Evolutionary conservation across 2,113 vertebrate genomes (phyloP).

Genomic region (Jacana jacana): DNA sequence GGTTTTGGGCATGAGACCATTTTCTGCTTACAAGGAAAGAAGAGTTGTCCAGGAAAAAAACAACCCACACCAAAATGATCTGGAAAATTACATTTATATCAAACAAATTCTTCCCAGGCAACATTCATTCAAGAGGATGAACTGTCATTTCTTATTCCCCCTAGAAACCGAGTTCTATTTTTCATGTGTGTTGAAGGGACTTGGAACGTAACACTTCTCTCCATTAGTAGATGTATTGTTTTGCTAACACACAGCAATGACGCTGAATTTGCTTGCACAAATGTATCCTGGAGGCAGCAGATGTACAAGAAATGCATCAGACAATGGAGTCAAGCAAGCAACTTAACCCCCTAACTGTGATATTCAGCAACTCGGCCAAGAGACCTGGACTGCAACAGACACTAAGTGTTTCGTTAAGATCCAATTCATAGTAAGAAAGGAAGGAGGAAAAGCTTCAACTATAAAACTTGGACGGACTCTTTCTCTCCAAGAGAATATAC

Average conservation of each 20-base stretch:
- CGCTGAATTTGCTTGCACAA: conserved; percentile 8
- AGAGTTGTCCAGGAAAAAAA: neutral
- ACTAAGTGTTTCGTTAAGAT: neutral
- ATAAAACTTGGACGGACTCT: neutral
- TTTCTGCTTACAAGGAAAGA: neutral
- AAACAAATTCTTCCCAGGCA: neutral
- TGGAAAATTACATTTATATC: neutral
- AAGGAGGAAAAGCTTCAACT: neutral
- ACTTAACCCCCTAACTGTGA: neutral
- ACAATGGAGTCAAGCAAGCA: neutral
- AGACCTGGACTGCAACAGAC: neutral
- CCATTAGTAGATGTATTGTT: neutral
- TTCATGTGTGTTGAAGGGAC: neutral
- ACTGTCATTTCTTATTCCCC: neutral
- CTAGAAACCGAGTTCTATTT: neutral
- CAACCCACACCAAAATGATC: neutral
- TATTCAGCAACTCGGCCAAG: neutral
- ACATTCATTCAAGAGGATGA: neutral
- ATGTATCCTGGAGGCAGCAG: conserved; percentile 24
- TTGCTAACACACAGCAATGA: neutral
- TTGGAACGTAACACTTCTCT: neutral
- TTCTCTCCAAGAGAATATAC: neutral
- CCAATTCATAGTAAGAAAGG: neutral
- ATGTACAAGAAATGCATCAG: neutral
- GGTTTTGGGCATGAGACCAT: neutral